Evolutionary conservation across 2,113 vertebrate genomes (phyloP).

Genomic region (Lanius ludovicianus): DNA sequence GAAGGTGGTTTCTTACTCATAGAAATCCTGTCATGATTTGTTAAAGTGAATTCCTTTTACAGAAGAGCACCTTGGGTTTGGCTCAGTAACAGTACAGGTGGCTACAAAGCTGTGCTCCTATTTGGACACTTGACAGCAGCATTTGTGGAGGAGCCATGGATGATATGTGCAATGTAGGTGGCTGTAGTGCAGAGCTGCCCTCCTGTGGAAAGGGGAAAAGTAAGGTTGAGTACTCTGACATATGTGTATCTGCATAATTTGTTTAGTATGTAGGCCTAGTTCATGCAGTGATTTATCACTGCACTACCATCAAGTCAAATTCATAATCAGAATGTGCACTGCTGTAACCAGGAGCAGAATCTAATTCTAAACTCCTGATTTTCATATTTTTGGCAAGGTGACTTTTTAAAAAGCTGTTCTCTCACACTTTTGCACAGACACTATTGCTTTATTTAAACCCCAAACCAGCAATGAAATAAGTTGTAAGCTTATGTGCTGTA

Average conservation of each 20-base stretch:
- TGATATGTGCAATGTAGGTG: accelerated
- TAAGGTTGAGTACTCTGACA: accelerated
- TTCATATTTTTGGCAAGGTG: background rate
- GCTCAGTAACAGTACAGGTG: background rate
- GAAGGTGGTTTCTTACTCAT: background rate
- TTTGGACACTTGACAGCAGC: background rate
- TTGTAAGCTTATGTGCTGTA: background rate
- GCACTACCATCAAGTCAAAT: background rate
- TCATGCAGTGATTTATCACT: background rate
- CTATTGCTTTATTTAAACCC: background rate
- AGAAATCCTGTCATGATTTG: background rate
- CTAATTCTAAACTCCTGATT: background rate
- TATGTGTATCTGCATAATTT: background rate
- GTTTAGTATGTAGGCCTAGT: background rate
- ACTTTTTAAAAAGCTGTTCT: background rate
- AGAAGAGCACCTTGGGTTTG: background rate
- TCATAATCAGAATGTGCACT: background rate
- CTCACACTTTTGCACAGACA: background rate
- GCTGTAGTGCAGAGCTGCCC: background rate
- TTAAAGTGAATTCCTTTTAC: background rate
- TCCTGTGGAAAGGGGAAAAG: background rate
- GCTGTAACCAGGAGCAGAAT: background rate
- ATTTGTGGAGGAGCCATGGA: background rate
- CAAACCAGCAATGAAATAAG: background rate
- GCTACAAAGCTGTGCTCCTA: background rate